Evolutionary conservation across 2,113 vertebrate genomes (phyloP).

Genomic region (Hiodon tergisus): DNA sequence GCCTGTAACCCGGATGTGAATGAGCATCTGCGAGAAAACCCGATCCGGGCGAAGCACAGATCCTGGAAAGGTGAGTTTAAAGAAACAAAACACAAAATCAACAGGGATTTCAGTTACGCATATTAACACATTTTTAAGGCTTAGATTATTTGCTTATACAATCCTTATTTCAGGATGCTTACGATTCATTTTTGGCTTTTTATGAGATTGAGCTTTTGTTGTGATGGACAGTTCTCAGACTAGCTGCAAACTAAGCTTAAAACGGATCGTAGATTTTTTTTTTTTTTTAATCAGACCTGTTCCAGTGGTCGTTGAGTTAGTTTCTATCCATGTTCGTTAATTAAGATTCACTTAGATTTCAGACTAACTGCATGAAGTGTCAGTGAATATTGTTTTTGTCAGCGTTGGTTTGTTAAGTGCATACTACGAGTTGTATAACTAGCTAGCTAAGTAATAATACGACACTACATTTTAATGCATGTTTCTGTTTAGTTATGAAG

Average conservation of each 20-base stretch:
- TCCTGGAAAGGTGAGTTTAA: conserved; percentile 24
- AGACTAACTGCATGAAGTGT: too few relatives aligned
- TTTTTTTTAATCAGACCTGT: background rate
- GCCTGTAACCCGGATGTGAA: conserved; percentile 28
- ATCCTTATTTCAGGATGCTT: background rate
- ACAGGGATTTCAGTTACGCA: too few relatives aligned
- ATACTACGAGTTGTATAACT: too few relatives aligned
- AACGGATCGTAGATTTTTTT: background rate
- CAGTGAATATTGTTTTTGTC: too few relatives aligned
- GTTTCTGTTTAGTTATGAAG: too few relatives aligned
- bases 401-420: too few relatives aligned
- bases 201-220: conserved; percentile 1
- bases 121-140: background rate
- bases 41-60: conserved; percentile 26
- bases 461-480: too few relatives aligned
- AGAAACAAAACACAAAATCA: conserved; percentile 12
- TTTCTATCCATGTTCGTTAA: too few relatives aligned
- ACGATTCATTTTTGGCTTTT: conserved; percentile 5
- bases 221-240: background rate
- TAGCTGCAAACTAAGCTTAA: background rate
- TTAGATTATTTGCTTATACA: background rate
- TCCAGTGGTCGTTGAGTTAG: too few relatives aligned
- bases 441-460: too few relatives aligned
- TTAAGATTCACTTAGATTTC: too few relatives aligned
- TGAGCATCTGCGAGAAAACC: conserved; percentile 17